Evolutionary conservation across 2,888 invertebrate genomes (phyloP), one percentile per base, ranked within the genome.

Genomic region (Dermolepida albohirtum): DNA sequence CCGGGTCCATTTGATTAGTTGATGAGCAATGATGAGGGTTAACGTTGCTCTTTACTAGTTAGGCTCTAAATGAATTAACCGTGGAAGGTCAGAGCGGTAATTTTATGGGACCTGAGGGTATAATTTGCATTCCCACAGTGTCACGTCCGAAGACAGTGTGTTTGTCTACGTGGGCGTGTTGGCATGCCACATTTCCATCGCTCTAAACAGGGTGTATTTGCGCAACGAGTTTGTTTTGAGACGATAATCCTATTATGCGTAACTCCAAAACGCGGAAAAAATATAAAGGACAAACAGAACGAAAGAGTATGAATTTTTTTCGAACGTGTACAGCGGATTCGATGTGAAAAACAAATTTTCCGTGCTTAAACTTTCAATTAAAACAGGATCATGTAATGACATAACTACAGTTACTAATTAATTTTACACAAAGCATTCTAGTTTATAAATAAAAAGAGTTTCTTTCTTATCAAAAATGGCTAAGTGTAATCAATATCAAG

Each of bases 71-170:
- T 27, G 43, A 43, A 64, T 64, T 64, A 64, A 68, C 44, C 14
- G 40, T 50, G 47, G 44, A 55, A 62, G 63, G 59, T 57, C 66
- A 62, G 47, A 34, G 17, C 64, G 50, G 67, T 70, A 70, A 70
- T 67, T 70, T 63, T 55, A 44, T 50, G 40, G 68, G 40, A 40
- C 67, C 49, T 52, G 40, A 51, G 68, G 71, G 62, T 69, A 63
- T 67, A 47, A 69, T 71, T 71, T 71, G 65, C 71, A 71, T 71
- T 62, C 47, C 47, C 59, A 62, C 34, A 39, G 16, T 43, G 39
- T 34, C 47, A 34, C 47, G 59, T 47, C 34, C 47, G 64, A 64
- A 54, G 43, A 52, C 52, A 64, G 51, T 29, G 29, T 52, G 52
- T 43, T 52, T 64, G 44, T 16, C 52, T 41, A 34, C 14, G 41